Percentiles rank a stretch among this genome's conserved stretches.
These are phyloP conservation scores for Marisa cornuarietis DNA, from an alignment of 1,140 invertebrate species.

Conservation along the genomic window DNA sequence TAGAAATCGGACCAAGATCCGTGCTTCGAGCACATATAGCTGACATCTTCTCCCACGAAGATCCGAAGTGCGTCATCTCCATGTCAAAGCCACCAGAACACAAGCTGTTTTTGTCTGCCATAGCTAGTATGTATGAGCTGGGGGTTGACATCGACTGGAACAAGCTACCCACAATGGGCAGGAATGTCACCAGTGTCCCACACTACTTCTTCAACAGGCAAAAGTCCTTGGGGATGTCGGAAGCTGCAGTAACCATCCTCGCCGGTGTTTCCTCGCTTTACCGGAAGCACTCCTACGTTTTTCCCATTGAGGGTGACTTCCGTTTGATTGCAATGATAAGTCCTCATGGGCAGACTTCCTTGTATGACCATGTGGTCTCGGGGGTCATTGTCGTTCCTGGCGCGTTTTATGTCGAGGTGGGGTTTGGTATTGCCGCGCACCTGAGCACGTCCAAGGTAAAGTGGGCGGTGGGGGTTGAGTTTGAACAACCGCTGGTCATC, in stretches of 20 bases:
- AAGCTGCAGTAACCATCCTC: constrained; percentile 8
- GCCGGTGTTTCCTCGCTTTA: constrained; percentile 14
- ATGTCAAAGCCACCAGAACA: constrained; percentile 36
- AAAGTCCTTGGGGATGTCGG: constrained; percentile 15
- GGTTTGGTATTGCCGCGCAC: constrained; percentile 25
- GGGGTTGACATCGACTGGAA: constrained; percentile 30
- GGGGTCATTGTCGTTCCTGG: constrained; percentile 34
- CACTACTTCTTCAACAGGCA: constrained; percentile 24
- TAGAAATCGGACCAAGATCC: constrained; percentile 50
- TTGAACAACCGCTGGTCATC: constrained; percentile 28
- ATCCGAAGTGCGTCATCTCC: constrained; percentile 32
- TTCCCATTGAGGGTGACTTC: constrained; percentile 12
- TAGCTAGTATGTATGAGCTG: constrained; percentile 17
- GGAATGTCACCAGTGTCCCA: constrained; percentile 15
- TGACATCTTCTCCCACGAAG: constrained; percentile 29
- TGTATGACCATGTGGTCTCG: constrained; percentile 34
- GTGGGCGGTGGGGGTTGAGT: constrained; percentile 24
- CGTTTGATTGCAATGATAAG: constrained; percentile 21
- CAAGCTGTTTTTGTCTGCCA: constrained; percentile 17
- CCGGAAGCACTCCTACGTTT: constrained; percentile 24
- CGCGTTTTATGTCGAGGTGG: constrained; percentile 35
- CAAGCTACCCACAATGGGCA: constrained; percentile 8
- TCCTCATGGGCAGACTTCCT: constrained; percentile 17
- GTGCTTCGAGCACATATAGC: constrained; percentile 35
- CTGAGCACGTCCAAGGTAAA: constrained; percentile 8